phyloP scores from a whole-genome alignment of 2,113 vertebrate species.

The Aptenodytes patagonicus region DNA sequence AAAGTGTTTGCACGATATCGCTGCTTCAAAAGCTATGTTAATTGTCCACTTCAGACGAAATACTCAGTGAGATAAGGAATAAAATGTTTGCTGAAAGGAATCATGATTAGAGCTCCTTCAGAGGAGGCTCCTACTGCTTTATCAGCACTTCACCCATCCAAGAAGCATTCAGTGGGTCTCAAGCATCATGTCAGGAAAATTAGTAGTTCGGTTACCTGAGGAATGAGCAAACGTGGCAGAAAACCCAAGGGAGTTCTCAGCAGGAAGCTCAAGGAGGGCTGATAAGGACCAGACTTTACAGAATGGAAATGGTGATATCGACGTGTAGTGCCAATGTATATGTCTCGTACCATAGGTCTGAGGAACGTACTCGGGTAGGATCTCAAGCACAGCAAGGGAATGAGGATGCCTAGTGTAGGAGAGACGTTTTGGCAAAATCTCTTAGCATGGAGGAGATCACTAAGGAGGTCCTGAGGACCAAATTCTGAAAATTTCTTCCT shows the following conservation, averaged over 20 bases:
- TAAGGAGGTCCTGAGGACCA: not conserved
- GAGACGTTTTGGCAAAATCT: not conserved
- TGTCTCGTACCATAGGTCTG: not conserved
- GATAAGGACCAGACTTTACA: not conserved
- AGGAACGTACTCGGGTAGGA: accelerated
- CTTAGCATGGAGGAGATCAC: not conserved
- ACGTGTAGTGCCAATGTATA: not conserved
- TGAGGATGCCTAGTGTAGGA: not conserved
- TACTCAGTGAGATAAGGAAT: not conserved
- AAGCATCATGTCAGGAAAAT: not conserved
- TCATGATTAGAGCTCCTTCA: not conserved
- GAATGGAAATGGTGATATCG: not conserved
- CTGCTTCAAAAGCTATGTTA: not conserved
- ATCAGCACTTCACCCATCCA: not conserved
- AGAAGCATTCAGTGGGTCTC: not conserved
- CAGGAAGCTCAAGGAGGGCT: not conserved
- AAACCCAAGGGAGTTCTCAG: not conserved
- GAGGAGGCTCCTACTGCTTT: not conserved
- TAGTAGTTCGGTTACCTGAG: not conserved
- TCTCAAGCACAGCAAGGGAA: not conserved
- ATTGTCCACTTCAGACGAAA: not conserved
- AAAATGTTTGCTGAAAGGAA: not conserved
- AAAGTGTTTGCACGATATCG: not conserved
- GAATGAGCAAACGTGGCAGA: not conserved
- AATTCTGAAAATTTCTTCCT: not conserved